Percentiles rank a stretch among this genome's conserved stretches.
Evolutionary conservation across 2,113 vertebrate species (phyloP).

Genomic region (Petaurus breviceps): DNA sequence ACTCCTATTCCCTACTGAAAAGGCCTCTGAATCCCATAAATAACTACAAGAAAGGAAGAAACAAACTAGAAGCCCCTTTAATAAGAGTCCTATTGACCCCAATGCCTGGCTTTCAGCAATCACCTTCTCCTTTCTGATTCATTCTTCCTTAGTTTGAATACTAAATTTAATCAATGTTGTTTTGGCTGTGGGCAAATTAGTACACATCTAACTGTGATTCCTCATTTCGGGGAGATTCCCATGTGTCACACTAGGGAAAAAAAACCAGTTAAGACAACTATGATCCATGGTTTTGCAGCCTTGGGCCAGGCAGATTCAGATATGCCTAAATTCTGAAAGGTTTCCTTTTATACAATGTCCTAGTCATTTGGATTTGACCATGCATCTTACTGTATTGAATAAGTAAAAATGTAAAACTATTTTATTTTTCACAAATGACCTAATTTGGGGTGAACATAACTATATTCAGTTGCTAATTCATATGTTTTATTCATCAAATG

Average conservation of each 20-base stretch:
- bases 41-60: background rate
- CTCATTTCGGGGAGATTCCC: background rate
- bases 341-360: background rate
- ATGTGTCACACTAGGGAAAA: background rate
- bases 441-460: background rate
- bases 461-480: background rate
- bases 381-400: background rate
- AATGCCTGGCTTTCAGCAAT: background rate
- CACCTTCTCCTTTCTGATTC: background rate
- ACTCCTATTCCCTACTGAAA: background rate
- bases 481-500: background rate
- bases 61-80: background rate
- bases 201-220: too few relatives aligned
- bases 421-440: background rate
- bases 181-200: background rate
- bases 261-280: background rate
- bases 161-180: background rate
- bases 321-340: background rate
- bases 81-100: background rate
- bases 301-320: background rate
- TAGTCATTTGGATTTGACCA: background rate
- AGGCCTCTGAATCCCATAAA: background rate
- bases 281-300: background rate
- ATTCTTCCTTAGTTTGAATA: background rate
- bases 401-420: background rate